A percentile compares a stretch with the other conserved stretches of the same genome.
These are phyloP conservation scores for Euzophera pinguis DNA, from an alignment of 2,888 invertebrate species.

Conservation along the genomic window DNA sequence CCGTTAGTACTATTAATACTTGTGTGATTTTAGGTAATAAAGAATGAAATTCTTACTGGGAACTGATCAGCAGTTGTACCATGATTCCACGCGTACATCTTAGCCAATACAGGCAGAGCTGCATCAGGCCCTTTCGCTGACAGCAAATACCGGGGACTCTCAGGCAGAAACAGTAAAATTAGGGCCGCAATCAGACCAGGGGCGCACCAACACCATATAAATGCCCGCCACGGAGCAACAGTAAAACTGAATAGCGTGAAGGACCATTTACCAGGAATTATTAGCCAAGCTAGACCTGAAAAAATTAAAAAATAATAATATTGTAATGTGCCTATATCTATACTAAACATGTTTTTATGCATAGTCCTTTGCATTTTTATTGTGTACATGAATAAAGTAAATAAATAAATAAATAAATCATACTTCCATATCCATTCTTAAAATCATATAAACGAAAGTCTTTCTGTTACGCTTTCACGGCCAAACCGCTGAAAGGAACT, in stretches of 20 bases:
- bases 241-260: conserved; percentile 56
- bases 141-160: conserved; percentile 87
- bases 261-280: conserved; percentile 81
- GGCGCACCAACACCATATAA: conserved; percentile 82
- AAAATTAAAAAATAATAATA: too few relatives aligned
- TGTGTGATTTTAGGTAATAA: too few relatives aligned
- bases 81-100: conserved; percentile 77
- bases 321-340: too few relatives aligned
- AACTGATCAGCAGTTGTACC: conserved; percentile 43
- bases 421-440: too few relatives aligned
- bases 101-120: conserved; percentile 81
- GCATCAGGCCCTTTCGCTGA: conserved; percentile 80
- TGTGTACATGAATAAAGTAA: too few relatives aligned
- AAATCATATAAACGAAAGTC: too few relatives aligned
- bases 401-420: too few relatives aligned
- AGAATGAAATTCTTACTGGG: conserved; percentile 54
- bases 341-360: too few relatives aligned
- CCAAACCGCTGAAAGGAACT: too few relatives aligned
- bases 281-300: conserved; percentile 83
- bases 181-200: conserved; percentile 82
- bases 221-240: conserved; percentile 87
- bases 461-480: too few relatives aligned
- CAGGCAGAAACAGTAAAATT: conserved; percentile 81
- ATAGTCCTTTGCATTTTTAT: too few relatives aligned
- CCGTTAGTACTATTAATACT: too few relatives aligned